These are phyloP conservation scores for Mormyrus lacerda DNA, from an alignment of 2,113 vertebrate species.

Conservation along the genomic window DNA sequence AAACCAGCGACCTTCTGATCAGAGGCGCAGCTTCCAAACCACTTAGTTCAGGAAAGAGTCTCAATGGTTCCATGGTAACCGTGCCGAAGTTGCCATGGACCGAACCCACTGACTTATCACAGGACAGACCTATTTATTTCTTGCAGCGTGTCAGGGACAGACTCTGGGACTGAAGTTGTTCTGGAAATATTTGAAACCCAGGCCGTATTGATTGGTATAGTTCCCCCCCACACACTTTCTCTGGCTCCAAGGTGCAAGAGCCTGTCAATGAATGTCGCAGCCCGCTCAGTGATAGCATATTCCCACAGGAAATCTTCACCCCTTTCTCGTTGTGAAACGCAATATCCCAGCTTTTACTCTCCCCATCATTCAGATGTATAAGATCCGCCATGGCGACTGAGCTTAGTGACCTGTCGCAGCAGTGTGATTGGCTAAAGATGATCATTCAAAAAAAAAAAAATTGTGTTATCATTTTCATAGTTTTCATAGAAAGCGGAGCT, in stretches of 20 bases:
- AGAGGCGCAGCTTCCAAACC: background rate
- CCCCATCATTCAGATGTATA: background rate
- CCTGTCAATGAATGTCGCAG: background rate
- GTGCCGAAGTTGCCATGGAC: background rate
- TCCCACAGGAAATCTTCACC: background rate
- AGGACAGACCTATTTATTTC: background rate
- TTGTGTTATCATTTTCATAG: background rate
- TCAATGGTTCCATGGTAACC: background rate
- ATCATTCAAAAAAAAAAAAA: background rate
- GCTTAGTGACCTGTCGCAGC: constrained; percentile 11
- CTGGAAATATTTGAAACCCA: background rate
- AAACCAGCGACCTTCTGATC: background rate
- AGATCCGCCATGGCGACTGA: constrained; percentile 8
- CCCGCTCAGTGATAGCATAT: background rate
- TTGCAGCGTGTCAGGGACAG: background rate
- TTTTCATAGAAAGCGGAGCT: background rate
- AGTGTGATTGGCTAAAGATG: background rate
- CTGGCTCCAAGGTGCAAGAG: background rate
- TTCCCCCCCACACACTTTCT: background rate
- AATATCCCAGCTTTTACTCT: background rate
- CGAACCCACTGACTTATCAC: background rate
- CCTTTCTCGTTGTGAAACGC: background rate
- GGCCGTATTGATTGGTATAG: background rate
- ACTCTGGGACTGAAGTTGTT: background rate
- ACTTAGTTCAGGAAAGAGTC: background rate